Evolutionary conservation across 2,888 invertebrate species (phyloP), one percentile per base, ranked within the genome.

Genomic region (Brachynemurus nebulosus): DNA sequence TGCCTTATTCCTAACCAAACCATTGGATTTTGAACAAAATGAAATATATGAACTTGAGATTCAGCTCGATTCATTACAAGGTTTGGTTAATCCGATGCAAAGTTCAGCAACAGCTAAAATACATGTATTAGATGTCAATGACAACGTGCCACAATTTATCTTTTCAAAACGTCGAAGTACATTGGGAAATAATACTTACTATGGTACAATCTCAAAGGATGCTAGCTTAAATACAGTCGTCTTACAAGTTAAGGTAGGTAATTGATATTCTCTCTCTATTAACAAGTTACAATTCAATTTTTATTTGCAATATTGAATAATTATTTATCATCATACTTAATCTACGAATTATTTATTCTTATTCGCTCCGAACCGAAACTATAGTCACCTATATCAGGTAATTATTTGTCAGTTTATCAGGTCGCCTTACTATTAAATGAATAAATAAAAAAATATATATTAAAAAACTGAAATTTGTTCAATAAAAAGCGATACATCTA

Each of bases 61-160:
- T 9, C 77, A 80, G 53, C 67, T 92, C 1, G 79, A 82, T 51
- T 86, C 90, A 0, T 71, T 86, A 20, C 79, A 85, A 49, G 89
- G 88, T 2, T 72, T 85, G 4, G 77, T 89, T 19, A 88, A 86
- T 62, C 81, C 81, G 1, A 79, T 80, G 33, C 77, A 76, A 50
- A 82, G 80, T 53, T 72, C 74, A 17, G 80, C 86, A 0, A 75
- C 75, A 54, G 76, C 93, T 0, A 81, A 82, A 50, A 76, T 95
- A 0, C 81, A 85, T 50, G 81, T 95, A 0, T 68, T 76, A 0
- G 93, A 95, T 60, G 78, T 86, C 1, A 95, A 95, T 59, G 93
- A 95, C 59, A 92, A 93, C 60, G 71, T 74, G 1, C 93, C 95
- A 0, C 71, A 76, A 53, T 95, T 93, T 59, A 63, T 81, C 0